Percentiles rank a stretch among this genome's conserved stretches.
Evolutionary conservation across 2,888 invertebrate genomes (phyloP).

Genomic region (Drosophila vallismaia): DNA sequence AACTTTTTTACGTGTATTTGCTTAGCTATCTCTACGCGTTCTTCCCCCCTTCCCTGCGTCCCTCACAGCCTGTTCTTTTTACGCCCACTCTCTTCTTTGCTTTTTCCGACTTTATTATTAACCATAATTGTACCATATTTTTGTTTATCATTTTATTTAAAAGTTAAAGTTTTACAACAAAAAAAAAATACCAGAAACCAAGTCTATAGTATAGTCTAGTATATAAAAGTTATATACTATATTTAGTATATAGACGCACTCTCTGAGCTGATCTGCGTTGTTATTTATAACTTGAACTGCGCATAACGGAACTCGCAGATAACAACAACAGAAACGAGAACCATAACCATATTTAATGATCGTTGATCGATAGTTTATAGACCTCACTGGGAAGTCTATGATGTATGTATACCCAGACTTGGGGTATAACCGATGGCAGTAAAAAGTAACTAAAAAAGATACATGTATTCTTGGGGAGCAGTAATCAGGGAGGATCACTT

Average conservation of each 20-base stretch:
- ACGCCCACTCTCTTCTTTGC: background rate
- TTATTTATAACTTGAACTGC: conserved; percentile 36
- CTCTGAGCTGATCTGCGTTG: conserved; percentile 15
- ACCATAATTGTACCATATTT: conserved; percentile 21
- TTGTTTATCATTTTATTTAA: background rate
- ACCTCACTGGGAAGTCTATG: background rate
- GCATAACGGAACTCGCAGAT: conserved; percentile 28
- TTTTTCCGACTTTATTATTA: conserved; percentile 6
- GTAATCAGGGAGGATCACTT: too few species aligned
- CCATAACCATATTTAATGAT: conserved; percentile 37
- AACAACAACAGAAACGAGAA: conserved; percentile 12
- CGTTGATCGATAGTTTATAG: conserved; percentile 9
- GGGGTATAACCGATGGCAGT: background rate
- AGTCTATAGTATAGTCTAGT: conserved; percentile 4
- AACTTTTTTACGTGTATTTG: conserved; percentile 70
- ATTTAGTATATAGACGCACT: conserved; percentile 2
- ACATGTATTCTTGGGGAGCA: too few species aligned
- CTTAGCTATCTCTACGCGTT: conserved; percentile 37
- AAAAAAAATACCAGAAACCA: too few species aligned
- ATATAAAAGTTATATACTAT: background rate
- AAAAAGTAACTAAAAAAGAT: too few species aligned
- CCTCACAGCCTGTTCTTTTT: background rate
- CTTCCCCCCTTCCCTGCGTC: background rate
- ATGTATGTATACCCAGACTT: too few species aligned
- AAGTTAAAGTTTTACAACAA: background rate